A percentile compares a stretch with the other conserved stretches of the same genome.
These are phyloP conservation scores for Mesoligia furuncula DNA, from an alignment of 2,888 invertebrate genomes.

Conservation along the genomic window DNA sequence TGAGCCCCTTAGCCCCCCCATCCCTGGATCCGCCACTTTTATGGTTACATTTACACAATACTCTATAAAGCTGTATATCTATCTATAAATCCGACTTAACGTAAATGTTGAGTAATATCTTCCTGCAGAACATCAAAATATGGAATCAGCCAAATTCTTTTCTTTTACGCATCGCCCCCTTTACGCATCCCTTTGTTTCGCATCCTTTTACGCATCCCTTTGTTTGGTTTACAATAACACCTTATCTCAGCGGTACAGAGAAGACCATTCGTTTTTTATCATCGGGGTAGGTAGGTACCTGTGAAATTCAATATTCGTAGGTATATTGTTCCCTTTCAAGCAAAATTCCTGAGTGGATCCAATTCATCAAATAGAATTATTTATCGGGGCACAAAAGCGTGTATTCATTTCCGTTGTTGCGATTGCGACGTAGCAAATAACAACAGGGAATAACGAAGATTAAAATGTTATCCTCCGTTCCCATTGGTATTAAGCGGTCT, in stretches of 20 bases:
- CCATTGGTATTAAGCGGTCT: slow-evolving; percentile 61
- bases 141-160: background rate
- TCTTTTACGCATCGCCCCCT: too few relatives aligned
- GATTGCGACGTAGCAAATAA: slow-evolving; percentile 57
- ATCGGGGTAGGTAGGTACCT: slow-evolving; percentile 3
- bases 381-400: slow-evolving; percentile 59
- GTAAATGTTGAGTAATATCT: background rate
- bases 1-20: too few relatives aligned
- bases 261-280: slow-evolving; percentile 16
- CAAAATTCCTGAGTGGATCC: slow-evolving; percentile 54
- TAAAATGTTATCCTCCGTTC: slow-evolving; percentile 65
- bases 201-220: too few relatives aligned
- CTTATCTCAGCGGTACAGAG: slow-evolving; percentile 10
- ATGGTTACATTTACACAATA: background rate
- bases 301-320: slow-evolving; percentile 17
- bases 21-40: background rate
- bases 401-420: slow-evolving; percentile 62
- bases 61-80: background rate
- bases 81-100: background rate
- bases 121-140: background rate
- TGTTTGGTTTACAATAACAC: slow-evolving; percentile 5
- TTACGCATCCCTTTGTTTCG: background rate
- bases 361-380: slow-evolving; percentile 65
- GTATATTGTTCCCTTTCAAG: slow-evolving; percentile 45
- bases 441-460: slow-evolving; percentile 66